These are phyloP conservation scores for Carposina sasakii DNA, from an alignment of 1,140 invertebrate species.

Conservation along the genomic window DNA sequence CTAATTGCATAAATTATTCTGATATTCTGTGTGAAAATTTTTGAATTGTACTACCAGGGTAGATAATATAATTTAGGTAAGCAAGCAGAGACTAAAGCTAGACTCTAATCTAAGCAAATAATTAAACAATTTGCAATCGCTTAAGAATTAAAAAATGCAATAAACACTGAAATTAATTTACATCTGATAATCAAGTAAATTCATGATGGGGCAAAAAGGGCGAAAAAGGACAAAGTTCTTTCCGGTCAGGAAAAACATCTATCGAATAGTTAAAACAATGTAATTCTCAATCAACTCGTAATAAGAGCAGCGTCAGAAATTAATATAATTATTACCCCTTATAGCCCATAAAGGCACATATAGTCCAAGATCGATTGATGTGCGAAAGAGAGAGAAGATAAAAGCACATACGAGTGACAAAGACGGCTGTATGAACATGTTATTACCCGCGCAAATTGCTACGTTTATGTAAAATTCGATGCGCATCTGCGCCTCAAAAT, in stretches of 20 bases:
- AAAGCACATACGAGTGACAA: slow-evolving; percentile 22
- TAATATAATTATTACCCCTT: slow-evolving; percentile 55
- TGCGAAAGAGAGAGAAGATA: slow-evolving; percentile 25
- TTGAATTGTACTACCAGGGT: too few relatives aligned
- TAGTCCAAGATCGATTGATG: slow-evolving; percentile 37
- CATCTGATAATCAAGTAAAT: too few relatives aligned
- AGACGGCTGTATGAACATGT: slow-evolving; percentile 35
- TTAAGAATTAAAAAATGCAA: too few relatives aligned
- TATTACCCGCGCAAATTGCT: slow-evolving; percentile 50
- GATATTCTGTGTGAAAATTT: too few relatives aligned
- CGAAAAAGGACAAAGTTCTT: too few relatives aligned
- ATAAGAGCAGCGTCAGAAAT: slow-evolving; percentile 47
- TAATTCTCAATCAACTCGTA: slow-evolving; percentile 39
- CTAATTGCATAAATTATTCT: too few relatives aligned
- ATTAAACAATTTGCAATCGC: too few relatives aligned
- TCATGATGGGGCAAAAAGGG: too few relatives aligned
- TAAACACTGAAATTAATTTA: too few relatives aligned
- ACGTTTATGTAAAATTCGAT: slow-evolving; percentile 53
- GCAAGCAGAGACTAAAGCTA: too few relatives aligned
- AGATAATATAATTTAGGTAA: too few relatives aligned
- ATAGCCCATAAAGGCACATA: slow-evolving; percentile 27
- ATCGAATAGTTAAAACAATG: slow-evolving; percentile 15
- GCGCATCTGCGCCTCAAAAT: slow-evolving; percentile 45
- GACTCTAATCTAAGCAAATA: too few relatives aligned
- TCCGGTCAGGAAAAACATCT: slow-evolving; percentile 6